Evolutionary conservation across 1,140 invertebrate species (phyloP), one percentile per base, ranked within the genome.

Genomic region (Hermetia illucens): DNA sequence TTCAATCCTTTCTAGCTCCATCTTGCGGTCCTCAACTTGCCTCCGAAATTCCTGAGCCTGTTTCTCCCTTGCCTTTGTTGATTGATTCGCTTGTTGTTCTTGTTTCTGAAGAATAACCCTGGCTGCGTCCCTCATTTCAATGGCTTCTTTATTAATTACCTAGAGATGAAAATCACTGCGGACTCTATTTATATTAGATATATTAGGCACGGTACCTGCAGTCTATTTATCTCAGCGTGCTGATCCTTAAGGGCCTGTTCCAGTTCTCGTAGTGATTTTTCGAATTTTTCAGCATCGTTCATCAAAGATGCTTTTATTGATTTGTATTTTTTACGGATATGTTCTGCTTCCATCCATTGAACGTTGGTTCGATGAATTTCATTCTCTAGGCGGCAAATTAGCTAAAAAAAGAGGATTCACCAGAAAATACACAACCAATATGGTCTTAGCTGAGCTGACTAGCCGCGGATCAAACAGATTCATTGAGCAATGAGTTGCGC

Each of bases 331-430:
- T 79, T 79, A 40, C 74, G 71, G 2, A 84, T 70, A 39, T 83
- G 72, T 47, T 82, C 75, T 2, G 80, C 79, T 59, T 85, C 81
- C 57, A 79, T 77, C 64, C 77, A 76, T 62, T 83, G 81, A 22
- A 85, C 75, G 35, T 80, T 71, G 3, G 81, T 72, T 42, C 75
- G 72, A 50, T 85, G 79, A 27, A 79, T 79, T 49, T 75, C 71
- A 58, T 82, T 84, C 57, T 82, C 81, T 40, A 85, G 58, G 41
- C 72, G 71, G 3, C 74, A 72, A 3, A 79, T 72, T 42, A 73
- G 65, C 79, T 83, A 51, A 21, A 53, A 49, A 48, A 18, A n/a
- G n/a, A n/a, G 2, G 17, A 16, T n/a, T 33, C 10, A 35, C 18
- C 6, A 35, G 5, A 35, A 6, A 33, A 33, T 9, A 6, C 6